Percentiles rank a stretch among this genome's conserved stretches.
Evolutionary conservation across 1,140 invertebrate species (phyloP).

Genomic region (silkworm (Bombyx mori)): DNA sequence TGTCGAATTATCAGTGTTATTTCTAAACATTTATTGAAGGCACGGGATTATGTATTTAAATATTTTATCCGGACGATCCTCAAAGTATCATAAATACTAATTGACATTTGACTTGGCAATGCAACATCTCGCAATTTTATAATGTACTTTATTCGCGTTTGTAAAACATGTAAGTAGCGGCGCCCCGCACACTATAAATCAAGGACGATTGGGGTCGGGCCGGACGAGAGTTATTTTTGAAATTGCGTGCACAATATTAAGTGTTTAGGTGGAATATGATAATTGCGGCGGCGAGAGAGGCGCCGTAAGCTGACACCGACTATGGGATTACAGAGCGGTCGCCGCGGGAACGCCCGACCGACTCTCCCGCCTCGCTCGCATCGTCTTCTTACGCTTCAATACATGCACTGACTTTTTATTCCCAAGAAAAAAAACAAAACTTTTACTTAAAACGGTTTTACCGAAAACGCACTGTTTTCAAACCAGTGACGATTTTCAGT

Average conservation of each 20-base stretch:
- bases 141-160: too few species aligned
- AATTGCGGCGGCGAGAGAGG: conserved; percentile 58
- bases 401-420: conserved; percentile 11
- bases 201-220: conserved; percentile 53
- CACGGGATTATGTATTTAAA: too few species aligned
- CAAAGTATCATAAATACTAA: too few species aligned
- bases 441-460: too few species aligned
- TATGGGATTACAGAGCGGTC: conserved; percentile 56
- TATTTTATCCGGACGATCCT: too few species aligned
- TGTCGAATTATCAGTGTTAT: too few species aligned
- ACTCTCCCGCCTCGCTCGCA: conserved; percentile 24
- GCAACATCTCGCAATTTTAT: too few species aligned
- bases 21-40: too few species aligned
- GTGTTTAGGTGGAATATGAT: conserved; percentile 70
- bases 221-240: conserved; percentile 64
- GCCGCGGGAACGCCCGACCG: conserved; percentile 23
- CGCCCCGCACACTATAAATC: conserved; percentile 48
- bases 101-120: too few species aligned
- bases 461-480: too few species aligned
- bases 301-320: conserved; percentile 64
- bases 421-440: too few species aligned
- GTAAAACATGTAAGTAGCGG: conserved; percentile 5
- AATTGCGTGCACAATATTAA: conserved; percentile 68
- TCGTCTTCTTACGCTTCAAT: conserved; percentile 34
- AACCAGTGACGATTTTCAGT: conserved; percentile 31